Evolutionary conservation across 1,140 invertebrate genomes (phyloP).

Genomic region (Drosophila auraria): DNA sequence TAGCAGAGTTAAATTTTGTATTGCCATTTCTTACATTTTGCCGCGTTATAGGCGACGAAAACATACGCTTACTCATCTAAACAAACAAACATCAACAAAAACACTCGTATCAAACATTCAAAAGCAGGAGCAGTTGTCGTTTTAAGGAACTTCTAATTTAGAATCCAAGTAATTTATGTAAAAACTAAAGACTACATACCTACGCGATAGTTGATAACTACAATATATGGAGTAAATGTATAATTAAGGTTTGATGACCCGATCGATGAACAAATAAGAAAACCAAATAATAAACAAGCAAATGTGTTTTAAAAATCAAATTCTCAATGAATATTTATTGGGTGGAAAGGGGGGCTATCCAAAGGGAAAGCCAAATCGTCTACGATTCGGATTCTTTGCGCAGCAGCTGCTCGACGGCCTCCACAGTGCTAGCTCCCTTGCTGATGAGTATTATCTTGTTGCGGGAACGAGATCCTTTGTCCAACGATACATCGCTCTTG

Average conservation of each 20-base stretch:
- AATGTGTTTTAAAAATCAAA: conserved; percentile 49
- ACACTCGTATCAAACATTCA: conserved; percentile 53
- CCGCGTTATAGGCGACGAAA: conserved; percentile 72
- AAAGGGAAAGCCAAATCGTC: neutral
- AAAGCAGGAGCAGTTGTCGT: conserved; percentile 77
- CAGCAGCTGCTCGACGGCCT: conserved; percentile 57
- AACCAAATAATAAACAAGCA: conserved; percentile 62
- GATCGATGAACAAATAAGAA: conserved; percentile 60
- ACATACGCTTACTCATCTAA: conserved; percentile 63
- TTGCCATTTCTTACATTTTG: conserved; percentile 57
- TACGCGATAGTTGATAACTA: conserved; percentile 54
- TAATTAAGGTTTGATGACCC: conserved; percentile 68
- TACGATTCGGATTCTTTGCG: conserved; percentile 65
- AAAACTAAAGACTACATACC: conserved; percentile 72
- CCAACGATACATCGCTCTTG: conserved; percentile 90
- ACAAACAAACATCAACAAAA: conserved; percentile 10
- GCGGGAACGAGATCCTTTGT: conserved; percentile 85
- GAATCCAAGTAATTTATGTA: conserved; percentile 79
- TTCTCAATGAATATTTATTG: conserved; percentile 13
- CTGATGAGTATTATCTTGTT: conserved; percentile 81
- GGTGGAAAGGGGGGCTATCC: too few relatives aligned
- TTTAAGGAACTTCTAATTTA: conserved; percentile 77
- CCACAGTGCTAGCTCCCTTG: conserved; percentile 73
- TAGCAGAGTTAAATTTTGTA: conserved; percentile 52
- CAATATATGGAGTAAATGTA: conserved; percentile 36